Base-by-base conservation (phyloP, 2,888 invertebrate genomes). In the Eupithecia vulgata region DNA sequence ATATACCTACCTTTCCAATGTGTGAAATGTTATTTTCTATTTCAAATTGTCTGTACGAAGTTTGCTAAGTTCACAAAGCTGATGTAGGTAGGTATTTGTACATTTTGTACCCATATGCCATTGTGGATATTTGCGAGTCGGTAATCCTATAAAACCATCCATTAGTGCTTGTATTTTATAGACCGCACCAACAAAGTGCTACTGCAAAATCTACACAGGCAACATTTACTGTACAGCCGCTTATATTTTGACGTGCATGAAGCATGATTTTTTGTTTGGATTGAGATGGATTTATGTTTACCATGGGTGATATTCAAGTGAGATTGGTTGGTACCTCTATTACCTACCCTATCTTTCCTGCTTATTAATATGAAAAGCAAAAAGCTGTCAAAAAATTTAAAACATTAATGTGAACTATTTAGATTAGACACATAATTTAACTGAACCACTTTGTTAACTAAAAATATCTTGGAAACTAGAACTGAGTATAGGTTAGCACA, bases 101-200 rank as follows among this genome's bases (percentile, higher is more conserved):
- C 10, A 17, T 45, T 7, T 15, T 52, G 13, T 57, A 57, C 25
- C 57, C 25, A 64, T n/a, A n/a, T 64, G n/a, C 35, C 21, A 17
- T 8, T 34, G 61, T 34, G 61, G 10, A 12, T n/a, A n/a, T 64
- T 57, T 61, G 30, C 15, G 61, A 68, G 57, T 66, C 34, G n/a
- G 42, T 71, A 59, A 66, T 67, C 71, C 67, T 37, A 61, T 45
- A 61, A 61, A 61, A 61, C 61, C 61, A 61, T 62, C 59, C 35
- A 25, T 45, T 67, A 57, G 59, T 67, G 59, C 59, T 59, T 68
- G 72, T 40, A 35, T 68, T 68, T 68, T 65, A 40, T 37, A 57
- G 25, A 57, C 57, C 57, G 57, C 12, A 65, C 37, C 15, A 21
- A 64, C 64, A 64, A 65, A 65, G 21, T 57, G 25, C 25, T 45